Evolutionary conservation across 2,888 invertebrate species (phyloP), one percentile per base, ranked within the genome.

Genomic region (Acrobasis suavella): DNA sequence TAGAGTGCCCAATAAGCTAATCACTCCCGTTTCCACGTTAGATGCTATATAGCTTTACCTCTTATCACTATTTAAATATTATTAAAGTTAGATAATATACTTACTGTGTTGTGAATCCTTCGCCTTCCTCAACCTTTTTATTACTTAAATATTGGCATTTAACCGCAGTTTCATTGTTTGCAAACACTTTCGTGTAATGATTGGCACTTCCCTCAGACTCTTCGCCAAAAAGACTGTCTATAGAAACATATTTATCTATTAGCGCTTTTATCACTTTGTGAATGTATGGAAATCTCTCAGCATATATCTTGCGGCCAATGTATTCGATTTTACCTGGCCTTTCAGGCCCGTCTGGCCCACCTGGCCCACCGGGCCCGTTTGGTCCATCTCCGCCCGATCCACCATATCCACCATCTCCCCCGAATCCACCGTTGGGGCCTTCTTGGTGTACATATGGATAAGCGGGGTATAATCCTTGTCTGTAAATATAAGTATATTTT

Each of bases 401-500:
- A 2, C 74, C 77, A 17, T 66, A 65, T 9, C 81, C 77, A 3
- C 82, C 79, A 60, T 72, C 72, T 0, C 82, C 80, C 12, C 86
- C 86, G 61, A 77, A 73, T 9, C 81, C 83, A 32, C 85, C 86
- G 51, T 81, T 67, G 1, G 89, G 89, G 5, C 86, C 83, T 0
- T 81, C 88, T 32, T 85, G 77, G 67, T 93, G 93, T 0, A 91
- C 83, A 68, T 93, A 93, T n/a, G 92, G 92, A 61, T 81, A 84
- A 38, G 73, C 79, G 2, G 83, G 86, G 58, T 86, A 86, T n/a
- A 86, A 67, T 0, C 82, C 82, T 65, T 85, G 83, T 52, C 79
- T 72, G 50, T 87, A 88, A 49, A 91, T 84, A 58, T 93, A 93
- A 0, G 83, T 85, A 71, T 94, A 94, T 71, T 81, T 87, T 10